Conservation (phyloP, 2,888 invertebrate species). For the Ophonus ardosiacus region DNA sequence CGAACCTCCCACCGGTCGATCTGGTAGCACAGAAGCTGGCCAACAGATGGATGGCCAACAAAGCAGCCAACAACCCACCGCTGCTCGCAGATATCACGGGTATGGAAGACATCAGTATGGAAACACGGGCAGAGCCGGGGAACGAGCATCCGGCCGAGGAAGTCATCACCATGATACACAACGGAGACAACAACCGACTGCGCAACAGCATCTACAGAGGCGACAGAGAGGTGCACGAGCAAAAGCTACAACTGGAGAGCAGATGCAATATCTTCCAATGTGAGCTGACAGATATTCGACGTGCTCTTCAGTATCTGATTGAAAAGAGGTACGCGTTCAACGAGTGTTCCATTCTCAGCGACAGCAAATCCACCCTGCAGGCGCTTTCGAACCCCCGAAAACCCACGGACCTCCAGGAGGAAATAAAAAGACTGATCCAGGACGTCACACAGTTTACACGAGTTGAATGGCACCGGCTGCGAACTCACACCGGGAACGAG, state of each 20-base stretch:
- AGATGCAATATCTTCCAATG: slow-evolving; percentile 47
- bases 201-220: not conserved
- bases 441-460: not conserved
- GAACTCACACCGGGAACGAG: slow-evolving; percentile 29
- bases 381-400: not conserved
- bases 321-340: not conserved
- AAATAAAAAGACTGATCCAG: not conserved
- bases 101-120: not conserved
- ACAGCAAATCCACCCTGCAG: not conserved
- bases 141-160: not conserved
- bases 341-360: slow-evolving; percentile 12
- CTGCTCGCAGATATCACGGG: not conserved
- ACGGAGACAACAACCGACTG: not conserved
- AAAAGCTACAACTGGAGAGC: not conserved
- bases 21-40: not conserved
- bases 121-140: not conserved
- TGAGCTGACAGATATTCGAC: slow-evolving; percentile 25
- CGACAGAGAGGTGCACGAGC: not conserved
- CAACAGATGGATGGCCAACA: not conserved
- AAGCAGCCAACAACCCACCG: not conserved
- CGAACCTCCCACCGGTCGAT: not conserved
- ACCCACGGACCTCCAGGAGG: not conserved
- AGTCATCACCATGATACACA: not conserved
- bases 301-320: slow-evolving; percentile 4
- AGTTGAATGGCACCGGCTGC: slow-evolving; percentile 12